These are phyloP conservation scores for Lateolabrax maculatus DNA, from an alignment of 2,797 vertebrate species.

Conservation along the genomic window DNA sequence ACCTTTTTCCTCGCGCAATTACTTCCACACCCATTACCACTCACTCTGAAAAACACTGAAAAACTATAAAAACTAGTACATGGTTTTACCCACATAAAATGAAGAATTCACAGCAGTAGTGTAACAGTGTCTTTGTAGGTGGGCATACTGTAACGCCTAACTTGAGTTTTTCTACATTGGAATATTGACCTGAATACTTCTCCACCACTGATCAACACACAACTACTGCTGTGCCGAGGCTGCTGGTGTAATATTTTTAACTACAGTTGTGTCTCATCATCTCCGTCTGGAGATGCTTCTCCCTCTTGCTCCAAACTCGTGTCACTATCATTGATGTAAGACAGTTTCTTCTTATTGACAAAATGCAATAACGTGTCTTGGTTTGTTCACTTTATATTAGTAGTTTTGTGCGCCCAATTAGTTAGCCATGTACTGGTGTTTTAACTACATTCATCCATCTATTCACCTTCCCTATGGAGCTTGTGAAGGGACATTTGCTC, in stretches of 20 bases:
- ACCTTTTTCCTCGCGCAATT: conserved; percentile 24
- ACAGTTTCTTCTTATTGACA: not conserved
- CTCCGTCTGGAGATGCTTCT: not conserved
- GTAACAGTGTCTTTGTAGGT: not conserved
- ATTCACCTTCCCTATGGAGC: not conserved
- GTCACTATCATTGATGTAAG: not conserved
- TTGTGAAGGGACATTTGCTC: not conserved
- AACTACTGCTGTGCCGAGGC: not conserved
- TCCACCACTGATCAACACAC: too few relatives aligned
- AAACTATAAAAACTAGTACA: not conserved
- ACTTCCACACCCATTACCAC: not conserved
- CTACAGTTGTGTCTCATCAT: too few relatives aligned
- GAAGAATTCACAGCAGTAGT: not conserved
- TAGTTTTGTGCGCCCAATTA: not conserved
- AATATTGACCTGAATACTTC: not conserved
- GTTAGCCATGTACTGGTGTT: not conserved
- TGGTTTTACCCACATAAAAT: not conserved
- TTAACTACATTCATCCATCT: not conserved
- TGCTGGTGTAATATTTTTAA: not conserved
- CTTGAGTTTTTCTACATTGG: not conserved
- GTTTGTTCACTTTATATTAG: not conserved
- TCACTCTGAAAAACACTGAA: not conserved
- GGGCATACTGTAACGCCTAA: not conserved
- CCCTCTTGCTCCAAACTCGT: not conserved
- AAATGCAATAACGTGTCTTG: not conserved